Conservation (phyloP, 2,888 invertebrate species). For the Aplocera efformata region DNA sequence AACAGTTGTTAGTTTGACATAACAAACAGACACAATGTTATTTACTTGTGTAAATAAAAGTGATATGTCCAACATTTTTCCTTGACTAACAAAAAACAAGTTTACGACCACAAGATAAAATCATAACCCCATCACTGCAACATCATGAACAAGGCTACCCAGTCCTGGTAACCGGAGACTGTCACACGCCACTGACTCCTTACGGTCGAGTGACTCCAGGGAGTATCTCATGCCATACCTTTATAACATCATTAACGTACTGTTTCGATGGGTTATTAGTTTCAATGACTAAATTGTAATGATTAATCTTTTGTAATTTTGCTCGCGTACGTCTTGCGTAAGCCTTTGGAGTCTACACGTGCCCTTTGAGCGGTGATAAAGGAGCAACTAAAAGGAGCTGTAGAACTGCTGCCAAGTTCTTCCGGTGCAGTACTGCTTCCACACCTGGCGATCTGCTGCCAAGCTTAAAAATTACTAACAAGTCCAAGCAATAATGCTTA, state of each 20-base stretch:
- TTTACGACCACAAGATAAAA: not conserved
- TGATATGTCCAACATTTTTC: too few relatives aligned
- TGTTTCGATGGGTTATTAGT: constrained; percentile 1
- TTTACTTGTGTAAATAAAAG: too few relatives aligned
- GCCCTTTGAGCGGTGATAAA: too few relatives aligned
- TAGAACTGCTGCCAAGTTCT: too few relatives aligned
- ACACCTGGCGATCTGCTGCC: too few relatives aligned
- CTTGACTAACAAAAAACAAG: not conserved
- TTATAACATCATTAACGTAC: not conserved
- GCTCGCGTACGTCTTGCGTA: too few relatives aligned
- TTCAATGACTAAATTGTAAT: constrained; percentile 6
- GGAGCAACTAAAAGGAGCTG: too few relatives aligned
- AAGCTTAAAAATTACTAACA: too few relatives aligned
- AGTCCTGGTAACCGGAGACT: constrained; percentile 13
- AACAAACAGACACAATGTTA: too few relatives aligned
- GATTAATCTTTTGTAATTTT: constrained; percentile 8
- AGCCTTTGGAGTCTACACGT: constrained; percentile 7
- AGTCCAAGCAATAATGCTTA: too few relatives aligned
- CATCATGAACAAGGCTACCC: constrained; percentile 7
- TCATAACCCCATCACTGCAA: not conserved
- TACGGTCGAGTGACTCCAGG: constrained; percentile 15
- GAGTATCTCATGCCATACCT: constrained; percentile 1
- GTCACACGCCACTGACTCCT: constrained; percentile 13
- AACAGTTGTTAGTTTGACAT: too few relatives aligned
- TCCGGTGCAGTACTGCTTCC: too few relatives aligned